phyloP scores from a whole-genome alignment of 2,113 vertebrate species.

The Puffinus mauretanicus region DNA sequence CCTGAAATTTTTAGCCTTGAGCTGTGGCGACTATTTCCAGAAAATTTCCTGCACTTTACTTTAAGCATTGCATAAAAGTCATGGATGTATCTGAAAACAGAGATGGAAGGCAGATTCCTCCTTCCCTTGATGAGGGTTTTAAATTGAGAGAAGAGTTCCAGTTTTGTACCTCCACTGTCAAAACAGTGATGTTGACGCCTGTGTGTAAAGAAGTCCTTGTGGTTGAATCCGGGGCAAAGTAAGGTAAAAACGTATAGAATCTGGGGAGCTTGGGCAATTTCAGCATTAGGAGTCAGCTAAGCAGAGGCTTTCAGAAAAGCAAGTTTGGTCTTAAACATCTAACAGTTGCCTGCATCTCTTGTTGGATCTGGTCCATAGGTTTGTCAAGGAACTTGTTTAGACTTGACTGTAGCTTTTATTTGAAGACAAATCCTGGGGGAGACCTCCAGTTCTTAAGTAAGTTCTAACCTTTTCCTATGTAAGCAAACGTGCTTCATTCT shows the following conservation, averaged over 20 bases:
- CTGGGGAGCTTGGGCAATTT: not conserved
- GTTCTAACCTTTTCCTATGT: slow-evolving; percentile 51
- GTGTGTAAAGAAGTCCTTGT: not conserved
- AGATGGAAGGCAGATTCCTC: not conserved
- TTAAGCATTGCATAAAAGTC: not conserved
- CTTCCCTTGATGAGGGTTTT: not conserved
- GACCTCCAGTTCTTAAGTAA: not conserved
- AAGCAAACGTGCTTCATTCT: not conserved
- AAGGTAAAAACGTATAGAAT: not conserved
- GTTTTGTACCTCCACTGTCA: not conserved
- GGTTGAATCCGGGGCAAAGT: not conserved
- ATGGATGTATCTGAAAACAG: not conserved
- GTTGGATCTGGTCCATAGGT: not conserved
- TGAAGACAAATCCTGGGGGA: slow-evolving; percentile 33
- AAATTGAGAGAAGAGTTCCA: not conserved
- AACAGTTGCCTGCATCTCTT: not conserved
- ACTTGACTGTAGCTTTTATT: slow-evolving; percentile 1
- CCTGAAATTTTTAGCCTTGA: not conserved
- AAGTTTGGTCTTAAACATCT: not conserved
- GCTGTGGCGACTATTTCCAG: not conserved
- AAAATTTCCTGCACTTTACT: not conserved
- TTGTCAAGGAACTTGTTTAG: not conserved
- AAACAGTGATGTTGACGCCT: not conserved
- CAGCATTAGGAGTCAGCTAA: not conserved
- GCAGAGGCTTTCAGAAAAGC: not conserved